Base-by-base conservation (phyloP, 2,888 invertebrate species). In the Neoascia interrupta region DNA sequence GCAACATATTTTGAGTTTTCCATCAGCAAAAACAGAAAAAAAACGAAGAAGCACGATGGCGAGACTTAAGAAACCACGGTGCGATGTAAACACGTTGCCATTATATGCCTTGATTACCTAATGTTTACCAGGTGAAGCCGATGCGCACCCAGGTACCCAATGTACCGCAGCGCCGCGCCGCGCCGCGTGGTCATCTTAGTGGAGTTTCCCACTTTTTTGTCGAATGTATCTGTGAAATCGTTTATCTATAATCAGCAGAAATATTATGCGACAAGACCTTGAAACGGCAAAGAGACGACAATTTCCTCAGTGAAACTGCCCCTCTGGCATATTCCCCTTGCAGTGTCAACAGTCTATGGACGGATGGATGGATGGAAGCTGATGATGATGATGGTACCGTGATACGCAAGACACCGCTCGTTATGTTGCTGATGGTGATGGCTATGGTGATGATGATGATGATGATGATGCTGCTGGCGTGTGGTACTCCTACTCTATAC, bases 211-310 rank as follows among this genome's bases (percentile, higher is more conserved):
- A 56, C 36, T 54, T 69, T 61, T 60, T 36, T 36, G n/a, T 53
- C 28, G 23, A 18, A 18, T 53, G 31, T 49, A 47, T 41, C 64
- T 64, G 76, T 76, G 47, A 72, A 70, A 45, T 47, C 13, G 13
- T 64, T 72, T 72, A 64, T 58, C 72, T 60, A 16, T 51, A 76
- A 76, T 76, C 75, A 54, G 72, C 58, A 34, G 64, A 45, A 53
- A 58, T 76, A 70, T 76, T 76, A 76, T 70, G 72, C 58, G 76
- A 76, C 64, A 51, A 76, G 72, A 76, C 76, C 76, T 76, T 76
- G 76, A 72, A 76, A 76, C 45, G 39, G 23, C 39, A 13, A 58
- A 64, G 53, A 76, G 43, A n/a, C n/a, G n/a, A 60, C 56, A 72
- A 76, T 76, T 76, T 76, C 53, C 72, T 72, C 64, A 34, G 49